phyloP scores from a whole-genome alignment of 23 tunicate genomes.

The Aplidium turbinatum region DNA sequence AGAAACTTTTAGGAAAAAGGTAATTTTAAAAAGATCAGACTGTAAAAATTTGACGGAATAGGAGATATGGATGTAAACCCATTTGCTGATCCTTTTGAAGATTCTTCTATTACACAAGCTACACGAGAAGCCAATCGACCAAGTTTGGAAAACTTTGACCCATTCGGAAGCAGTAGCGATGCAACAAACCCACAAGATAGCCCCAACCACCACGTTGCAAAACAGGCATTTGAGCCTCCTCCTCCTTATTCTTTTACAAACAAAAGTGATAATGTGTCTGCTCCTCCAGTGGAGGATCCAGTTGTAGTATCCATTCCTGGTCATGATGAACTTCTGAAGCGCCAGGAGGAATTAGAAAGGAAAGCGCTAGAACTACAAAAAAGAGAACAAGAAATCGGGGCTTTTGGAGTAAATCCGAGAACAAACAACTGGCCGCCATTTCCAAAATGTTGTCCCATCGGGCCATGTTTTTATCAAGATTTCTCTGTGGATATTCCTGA shows the following conservation, averaged over 20 bases:
- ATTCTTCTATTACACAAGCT: slow-evolving; percentile 69
- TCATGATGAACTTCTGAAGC: slow-evolving; percentile 84
- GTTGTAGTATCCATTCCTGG: slow-evolving; percentile 67
- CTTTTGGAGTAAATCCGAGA: slow-evolving; percentile 38
- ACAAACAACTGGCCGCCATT: slow-evolving; percentile 97
- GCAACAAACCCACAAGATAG: slow-evolving; percentile 2
- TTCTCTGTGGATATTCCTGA: slow-evolving; percentile 85
- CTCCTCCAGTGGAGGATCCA: slow-evolving; percentile 63
- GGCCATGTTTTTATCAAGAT: slow-evolving; percentile 98
- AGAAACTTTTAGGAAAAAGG: too few relatives aligned
- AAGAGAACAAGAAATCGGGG: slow-evolving; percentile 68
- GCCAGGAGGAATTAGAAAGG: slow-evolving; percentile 93
- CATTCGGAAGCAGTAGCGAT: slow-evolving; percentile 53
- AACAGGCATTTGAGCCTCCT: slow-evolving; percentile 65
- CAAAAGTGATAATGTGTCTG: slow-evolving; percentile 29
- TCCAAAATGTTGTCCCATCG: slow-evolving; percentile 84
- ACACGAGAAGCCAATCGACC: slow-evolving; percentile 52
- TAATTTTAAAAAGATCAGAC: too few relatives aligned
- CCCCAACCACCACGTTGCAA: slow-evolving; percentile 54
- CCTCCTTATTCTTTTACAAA: slow-evolving; percentile 60
- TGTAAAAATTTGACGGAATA: too few relatives aligned
- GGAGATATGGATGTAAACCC: slow-evolving; percentile 80
- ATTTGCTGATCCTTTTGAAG: slow-evolving; percentile 94
- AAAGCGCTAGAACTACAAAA: slow-evolving; percentile 88
- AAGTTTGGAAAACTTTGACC: slow-evolving; percentile 82